Percentiles rank a stretch among this genome's conserved stretches.
Conservation (phyloP, 2,797 vertebrate genomes). For the Orientallactaga sibirica region DNA sequence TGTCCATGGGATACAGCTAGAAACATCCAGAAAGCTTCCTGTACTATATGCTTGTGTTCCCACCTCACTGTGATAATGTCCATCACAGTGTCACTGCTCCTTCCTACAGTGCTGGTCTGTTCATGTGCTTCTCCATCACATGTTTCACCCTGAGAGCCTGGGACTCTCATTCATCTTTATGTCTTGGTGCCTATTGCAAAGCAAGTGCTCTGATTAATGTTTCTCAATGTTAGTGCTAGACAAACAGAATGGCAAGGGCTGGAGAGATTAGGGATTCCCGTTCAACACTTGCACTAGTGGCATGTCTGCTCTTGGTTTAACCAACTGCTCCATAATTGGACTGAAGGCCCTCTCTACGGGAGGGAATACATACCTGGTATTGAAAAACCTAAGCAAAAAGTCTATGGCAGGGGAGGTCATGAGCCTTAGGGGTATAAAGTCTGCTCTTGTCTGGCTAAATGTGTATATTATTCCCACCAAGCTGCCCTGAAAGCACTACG, state of each 20-base stretch:
- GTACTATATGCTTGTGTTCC: neutral
- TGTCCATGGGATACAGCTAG: neutral
- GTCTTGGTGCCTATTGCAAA: neutral
- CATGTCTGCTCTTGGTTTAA: no score
- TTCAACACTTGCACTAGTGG: no score
- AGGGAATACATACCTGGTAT: no score
- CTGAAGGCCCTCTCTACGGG: no score
- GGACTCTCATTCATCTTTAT: neutral
- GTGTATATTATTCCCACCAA: no score
- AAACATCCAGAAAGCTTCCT: constrained; percentile 3
- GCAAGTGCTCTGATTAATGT: neutral
- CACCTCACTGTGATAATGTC: neutral
- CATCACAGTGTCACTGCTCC: neutral
- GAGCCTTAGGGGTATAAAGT: no score
- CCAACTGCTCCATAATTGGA: no score
- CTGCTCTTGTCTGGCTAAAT: no score
- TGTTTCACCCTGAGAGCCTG: neutral
- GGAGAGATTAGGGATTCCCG: no score
- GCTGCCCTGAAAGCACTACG: no score
- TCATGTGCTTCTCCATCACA: neutral
- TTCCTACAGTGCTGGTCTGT: neutral
- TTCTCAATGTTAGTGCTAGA: neutral
- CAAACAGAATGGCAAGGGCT: neutral
- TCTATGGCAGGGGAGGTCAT: no score
- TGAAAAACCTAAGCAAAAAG: no score